Base-by-base conservation (phyloP, 2,797 vertebrate species). In the Fistularia tabacaria region DNA sequence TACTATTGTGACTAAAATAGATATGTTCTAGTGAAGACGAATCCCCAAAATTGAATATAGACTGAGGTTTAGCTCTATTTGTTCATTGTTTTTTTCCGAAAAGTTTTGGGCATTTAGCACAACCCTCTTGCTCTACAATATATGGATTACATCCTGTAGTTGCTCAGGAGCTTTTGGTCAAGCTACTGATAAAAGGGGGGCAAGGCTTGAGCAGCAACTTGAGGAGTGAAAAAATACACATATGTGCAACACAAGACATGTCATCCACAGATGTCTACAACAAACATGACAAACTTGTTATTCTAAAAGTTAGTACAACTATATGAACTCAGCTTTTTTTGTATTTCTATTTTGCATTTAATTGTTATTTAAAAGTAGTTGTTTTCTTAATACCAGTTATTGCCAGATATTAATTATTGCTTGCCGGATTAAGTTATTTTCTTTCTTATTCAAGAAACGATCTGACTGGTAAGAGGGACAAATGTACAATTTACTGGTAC, bases 171-270 rank as follows among this genome's bases (percentile, higher is more conserved):
- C 10, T 14, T 25, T 25, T 25, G 25, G 25, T 5, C 25, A 38
- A 64, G 15, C 36, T 41, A 62, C 46, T 40, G 14, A 8, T 40
- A 40, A 8, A 40, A 57, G 65, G 50, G 38, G 75, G 68, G 73
- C 74, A 76, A 75, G 74, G 73, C 66, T 75, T 71, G 73, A 75
- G 80, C 81, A 69, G 68, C 61, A 66, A 69, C 45, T 69, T 64
- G 66, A 76, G 54, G 69, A 81, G 74, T 55, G 50, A 74, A 46
- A 80, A 71, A 59, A 77, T 47, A 69, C 62, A 73, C 38, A 71
- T 60, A 71, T 70, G 49, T 63, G 68, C 65, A 84, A 73, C 83
- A 57, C 72, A 55, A 80, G 62, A 76, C 8, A 73, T 59, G 66
- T 62, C 49, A 55, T 69, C 44, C 48, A 80, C 55, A 67, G 47